A percentile compares a stretch with the other conserved stretches of the same genome.
These are phyloP conservation scores for Anser brachyrhynchus DNA, from an alignment of 2,113 vertebrate species.

Conservation along the genomic window DNA sequence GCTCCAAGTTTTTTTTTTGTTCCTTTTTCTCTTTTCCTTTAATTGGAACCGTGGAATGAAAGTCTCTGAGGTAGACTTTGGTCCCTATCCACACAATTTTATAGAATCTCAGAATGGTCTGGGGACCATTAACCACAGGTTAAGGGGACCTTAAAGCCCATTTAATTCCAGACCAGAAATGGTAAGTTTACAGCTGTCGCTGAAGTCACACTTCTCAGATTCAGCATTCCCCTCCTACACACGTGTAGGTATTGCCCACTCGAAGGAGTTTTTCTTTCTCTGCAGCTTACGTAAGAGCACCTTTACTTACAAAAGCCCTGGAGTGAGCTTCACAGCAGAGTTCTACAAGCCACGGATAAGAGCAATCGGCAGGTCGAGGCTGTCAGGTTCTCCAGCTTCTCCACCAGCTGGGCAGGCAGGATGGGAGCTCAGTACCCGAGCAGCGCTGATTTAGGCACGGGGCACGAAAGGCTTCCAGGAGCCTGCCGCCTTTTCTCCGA, in stretches of 20 bases:
- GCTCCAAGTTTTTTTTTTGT: fast-evolving
- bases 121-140: no score
- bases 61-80: background rate
- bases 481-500: background rate
- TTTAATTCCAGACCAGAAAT: background rate
- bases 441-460: background rate
- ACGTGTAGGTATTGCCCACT: background rate
- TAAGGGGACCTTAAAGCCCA: no score
- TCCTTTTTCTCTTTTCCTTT: no score
- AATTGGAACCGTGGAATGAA: background rate
- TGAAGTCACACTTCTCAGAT: background rate
- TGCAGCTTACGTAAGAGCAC: background rate
- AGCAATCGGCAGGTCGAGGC: background rate
- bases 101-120: no score
- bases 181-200: background rate
- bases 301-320: background rate
- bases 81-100: background rate
- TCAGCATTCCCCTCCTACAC: background rate
- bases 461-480: background rate
- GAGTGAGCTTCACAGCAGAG: fast-evolving
- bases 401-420: background rate
- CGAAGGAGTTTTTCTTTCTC: fast-evolving
- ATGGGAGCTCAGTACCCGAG: fast-evolving
- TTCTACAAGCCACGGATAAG: fast-evolving
- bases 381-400: background rate